A percentile compares a stretch with the other conserved stretches of the same genome.
Evolutionary conservation across 2,113 vertebrate genomes (phyloP).

Genomic region (Pachycephala philippinensis): DNA sequence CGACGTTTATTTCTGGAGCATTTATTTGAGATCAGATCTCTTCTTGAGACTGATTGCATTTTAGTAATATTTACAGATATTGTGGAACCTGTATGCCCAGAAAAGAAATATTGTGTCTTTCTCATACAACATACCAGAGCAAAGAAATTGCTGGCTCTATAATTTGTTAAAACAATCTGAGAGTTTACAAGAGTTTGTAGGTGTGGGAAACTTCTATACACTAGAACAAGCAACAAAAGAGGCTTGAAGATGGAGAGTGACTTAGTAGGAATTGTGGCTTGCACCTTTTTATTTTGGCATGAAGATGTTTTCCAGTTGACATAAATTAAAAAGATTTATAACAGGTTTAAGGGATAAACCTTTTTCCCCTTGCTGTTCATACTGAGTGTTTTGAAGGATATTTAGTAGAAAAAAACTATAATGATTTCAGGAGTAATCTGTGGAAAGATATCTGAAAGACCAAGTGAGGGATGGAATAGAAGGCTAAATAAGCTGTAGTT

Average conservation of each 20-base stretch:
- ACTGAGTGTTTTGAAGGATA: not conserved
- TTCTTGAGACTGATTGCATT: not conserved
- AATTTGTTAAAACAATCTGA: not conserved
- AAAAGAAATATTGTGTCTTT: not conserved
- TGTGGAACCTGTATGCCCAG: not conserved
- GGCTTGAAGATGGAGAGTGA: not conserved
- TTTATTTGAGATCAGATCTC: too few relatives aligned
- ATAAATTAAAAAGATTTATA: not conserved
- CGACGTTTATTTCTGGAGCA: not conserved
- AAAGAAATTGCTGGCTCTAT: not conserved
- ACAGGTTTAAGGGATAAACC: not conserved
- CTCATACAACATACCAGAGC: not conserved
- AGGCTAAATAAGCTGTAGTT: not conserved
- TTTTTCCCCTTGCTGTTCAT: not conserved
- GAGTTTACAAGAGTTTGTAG: not conserved
- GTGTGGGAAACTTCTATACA: not conserved
- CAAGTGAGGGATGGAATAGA: not conserved
- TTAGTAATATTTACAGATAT: not conserved
- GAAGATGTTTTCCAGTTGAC: not conserved
- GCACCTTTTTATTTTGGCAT: not conserved
- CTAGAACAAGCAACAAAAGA: not conserved
- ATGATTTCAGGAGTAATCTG: not conserved
- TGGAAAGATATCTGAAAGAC: not conserved
- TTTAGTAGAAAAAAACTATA: not conserved
- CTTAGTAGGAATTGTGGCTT: not conserved